Conservation (phyloP, 2,797 vertebrate species). For the Pelodytes ibericus region DNA sequence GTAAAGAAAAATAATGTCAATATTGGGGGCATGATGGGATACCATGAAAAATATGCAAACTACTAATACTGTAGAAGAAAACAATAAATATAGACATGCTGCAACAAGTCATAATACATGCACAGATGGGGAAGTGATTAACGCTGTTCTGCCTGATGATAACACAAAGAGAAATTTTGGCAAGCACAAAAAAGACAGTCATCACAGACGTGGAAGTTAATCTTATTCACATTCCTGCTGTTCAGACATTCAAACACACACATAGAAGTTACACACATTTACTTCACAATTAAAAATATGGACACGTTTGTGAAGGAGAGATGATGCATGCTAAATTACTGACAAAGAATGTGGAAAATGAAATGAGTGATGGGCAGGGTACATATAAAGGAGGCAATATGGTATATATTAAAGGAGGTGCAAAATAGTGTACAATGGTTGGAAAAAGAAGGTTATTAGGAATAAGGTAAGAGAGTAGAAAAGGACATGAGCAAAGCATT, state of each 20-base stretch:
- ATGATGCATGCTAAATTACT: no score
- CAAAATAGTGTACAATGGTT: no score
- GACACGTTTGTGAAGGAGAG: no score
- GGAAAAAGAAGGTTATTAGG: no score
- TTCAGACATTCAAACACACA: neutral
- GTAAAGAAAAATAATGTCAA: neutral
- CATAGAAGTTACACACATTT: neutral
- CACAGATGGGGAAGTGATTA: constrained; percentile 29
- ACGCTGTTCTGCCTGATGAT: constrained; percentile 33
- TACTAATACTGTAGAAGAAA: neutral
- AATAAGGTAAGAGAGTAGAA: no score
- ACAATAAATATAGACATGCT: constrained; percentile 23
- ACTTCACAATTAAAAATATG: no score
- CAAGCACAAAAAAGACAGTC: constrained; percentile 11
- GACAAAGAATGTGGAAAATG: no score
- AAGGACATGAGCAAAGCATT: no score
- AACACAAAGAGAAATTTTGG: constrained; percentile 16
- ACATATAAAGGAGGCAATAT: no score
- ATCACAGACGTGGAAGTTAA: constrained; percentile 1
- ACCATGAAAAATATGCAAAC: neutral
- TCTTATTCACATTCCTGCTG: constrained; percentile 5
- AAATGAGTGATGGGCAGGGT: no score
- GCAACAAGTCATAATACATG: constrained; percentile 10
- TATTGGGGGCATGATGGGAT: neutral
- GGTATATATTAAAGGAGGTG: no score